Base-by-base conservation (phyloP, 1,140 invertebrate genomes). In the Drosophila mauritiana region DNA sequence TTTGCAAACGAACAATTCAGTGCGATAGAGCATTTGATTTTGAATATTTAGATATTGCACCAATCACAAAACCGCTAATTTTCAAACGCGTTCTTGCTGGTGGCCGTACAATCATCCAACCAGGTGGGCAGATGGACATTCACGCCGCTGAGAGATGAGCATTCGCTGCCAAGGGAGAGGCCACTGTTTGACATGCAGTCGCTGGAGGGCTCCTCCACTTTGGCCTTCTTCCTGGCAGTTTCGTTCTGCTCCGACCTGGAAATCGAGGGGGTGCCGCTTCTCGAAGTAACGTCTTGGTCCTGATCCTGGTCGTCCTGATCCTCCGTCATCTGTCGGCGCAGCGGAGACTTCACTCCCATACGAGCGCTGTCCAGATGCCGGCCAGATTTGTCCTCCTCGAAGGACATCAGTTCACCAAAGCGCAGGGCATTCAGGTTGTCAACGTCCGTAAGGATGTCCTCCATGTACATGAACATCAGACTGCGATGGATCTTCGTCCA, bases 371-470 rank as follows among this genome's bases (percentile, higher is more conserved):
- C 8, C 27, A 73, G 0, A 0, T 52, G 31, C 0, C 25, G 40
- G 2, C 20, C 12, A 1, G 34, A 6, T 10, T 54, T 31, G 0
- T 20, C 72, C 15, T 55, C 13, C 4, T 67, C 42, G 15, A 80
- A 89, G 5, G 63, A 11, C 63, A 89, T 58, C 22, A 88, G 25
- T 5, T 69, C 37, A 7, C 83, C 83, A 40, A 88, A 88, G 0
- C 27, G 31, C 3, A 79, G n/a, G 3, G 53, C 36, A 1, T 51
- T 68, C 20, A 83, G 17, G 22, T 67, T 13, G 10, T 79, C 61
- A 13, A 61, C 67, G 8, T 77, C 70, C 4, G 25, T 2, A 6
- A 89, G 45, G 0, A 88, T 56, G 4, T 61, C 49, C 7, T 65
- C 59, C 5, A 61, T 20, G 17, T 83, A 88, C 79, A 80, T 80